These are phyloP conservation scores for Epizoanthus ramosus DNA, from an alignment of 92 coral and sea anemone species.

Conservation along the genomic window DNA sequence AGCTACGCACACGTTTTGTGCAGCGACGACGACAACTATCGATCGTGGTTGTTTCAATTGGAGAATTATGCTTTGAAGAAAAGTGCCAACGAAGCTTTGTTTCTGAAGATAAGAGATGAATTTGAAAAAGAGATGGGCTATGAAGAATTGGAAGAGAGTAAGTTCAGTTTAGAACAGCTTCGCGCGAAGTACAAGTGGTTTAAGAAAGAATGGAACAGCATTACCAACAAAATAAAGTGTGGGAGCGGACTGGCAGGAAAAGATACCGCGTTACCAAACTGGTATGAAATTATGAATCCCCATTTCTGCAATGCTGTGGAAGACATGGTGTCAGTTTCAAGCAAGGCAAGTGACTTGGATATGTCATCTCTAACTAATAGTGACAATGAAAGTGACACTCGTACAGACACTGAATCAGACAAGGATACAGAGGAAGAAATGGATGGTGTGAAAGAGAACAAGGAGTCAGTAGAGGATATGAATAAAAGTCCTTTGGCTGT, in stretches of 20 bases:
- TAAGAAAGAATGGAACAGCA: constrained; percentile 60
- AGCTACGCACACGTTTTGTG: constrained; percentile 43
- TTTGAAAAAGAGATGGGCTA: constrained; percentile 34
- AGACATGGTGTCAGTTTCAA: constrained; percentile 50
- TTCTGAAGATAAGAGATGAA: constrained; percentile 35
- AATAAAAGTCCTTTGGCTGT: constrained; percentile 27
- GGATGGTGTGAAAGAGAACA: constrained; percentile 37
- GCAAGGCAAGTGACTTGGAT: constrained; percentile 61
- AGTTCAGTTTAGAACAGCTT: constrained; percentile 39
- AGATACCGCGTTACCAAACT: constrained; percentile 52
- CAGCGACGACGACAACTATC: constrained; percentile 20
- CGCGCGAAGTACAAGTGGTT: constrained; percentile 63
- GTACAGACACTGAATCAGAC: constrained; percentile 44
- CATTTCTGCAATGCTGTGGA: constrained; percentile 63
- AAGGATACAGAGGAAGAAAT: constrained; percentile 33
- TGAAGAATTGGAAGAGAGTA: constrained; percentile 32
- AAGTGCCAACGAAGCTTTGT: constrained; percentile 40
- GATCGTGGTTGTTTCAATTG: constrained; percentile 42
- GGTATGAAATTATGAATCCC: constrained; percentile 47
- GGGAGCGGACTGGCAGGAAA: constrained; percentile 53
- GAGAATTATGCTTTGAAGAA: constrained; percentile 48
- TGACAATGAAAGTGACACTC: constrained; percentile 37
- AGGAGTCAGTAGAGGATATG: constrained; percentile 27
- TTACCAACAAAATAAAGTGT: constrained; percentile 57
- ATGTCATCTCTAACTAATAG: constrained; percentile 27